Base-by-base conservation (phyloP, 2,888 invertebrate species). In the Pristionchus fissidentatus region DNA sequence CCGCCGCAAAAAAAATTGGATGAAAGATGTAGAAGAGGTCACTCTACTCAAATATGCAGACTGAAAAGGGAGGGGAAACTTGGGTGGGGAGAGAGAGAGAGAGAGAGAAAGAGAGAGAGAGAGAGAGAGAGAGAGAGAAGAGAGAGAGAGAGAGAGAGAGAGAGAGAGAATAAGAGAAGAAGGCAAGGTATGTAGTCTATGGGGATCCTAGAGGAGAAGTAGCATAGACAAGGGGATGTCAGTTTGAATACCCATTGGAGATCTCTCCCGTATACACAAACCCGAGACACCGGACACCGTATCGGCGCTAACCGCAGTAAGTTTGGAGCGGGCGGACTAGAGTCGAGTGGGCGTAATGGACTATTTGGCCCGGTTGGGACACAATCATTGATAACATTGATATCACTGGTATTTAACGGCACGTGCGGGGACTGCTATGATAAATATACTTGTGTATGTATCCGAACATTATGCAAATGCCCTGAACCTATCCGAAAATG, bases 1-100 rank as follows among this genome's bases (percentile, higher is more conserved):
- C 19, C 8, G 60, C 29, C 10, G 60, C 29, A 32, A 60, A 29
- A 60, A 60, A 55, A 60, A 60, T 29, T 60, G 60, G 60, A 60
- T 60, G 60, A 60, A 60, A 60, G 60, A 60, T 60, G 60, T 29
- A 32, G 60, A 32, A 32, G 32, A 60, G 60, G 60, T 60, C 60
- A 60, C 60, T 60, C 60, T n/a, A n/a, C 3, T 60, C 60, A 60
- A 60, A 60, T 60, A 60, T 60, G 29, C 32, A 60, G 32, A 60
- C 60, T 60, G 60, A 35, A 35, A 32, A 60, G 60, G 60, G 60
- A 60, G 60, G 32, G 35, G n/a, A 66, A n/a, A 70, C 19, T 10
- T 49, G 70, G 70, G 15, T 15, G 70, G 41, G 43, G 70, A 41
- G 70, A 41, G 38, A n/a, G 70, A 43, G 32, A 66, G 15, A n/a